These are phyloP conservation scores for Lutjanus erythropterus DNA, from an alignment of 2,113 vertebrate genomes.

Conservation along the genomic window DNA sequence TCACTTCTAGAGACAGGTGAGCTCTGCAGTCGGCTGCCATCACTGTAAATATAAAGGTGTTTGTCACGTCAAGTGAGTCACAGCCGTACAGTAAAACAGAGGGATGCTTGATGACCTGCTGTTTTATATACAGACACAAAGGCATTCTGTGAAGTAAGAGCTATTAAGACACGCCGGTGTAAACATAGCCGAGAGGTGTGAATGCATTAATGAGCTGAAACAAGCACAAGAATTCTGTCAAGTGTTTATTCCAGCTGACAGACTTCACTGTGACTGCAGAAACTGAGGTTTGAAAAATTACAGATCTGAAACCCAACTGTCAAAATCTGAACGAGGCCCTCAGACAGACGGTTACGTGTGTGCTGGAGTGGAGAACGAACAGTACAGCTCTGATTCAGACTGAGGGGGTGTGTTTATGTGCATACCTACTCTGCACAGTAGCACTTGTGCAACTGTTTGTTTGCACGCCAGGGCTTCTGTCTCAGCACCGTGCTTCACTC, in stretches of 20 bases:
- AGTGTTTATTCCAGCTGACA: neutral
- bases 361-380: slow-evolving; percentile 31
- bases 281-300: slow-evolving; percentile 4
- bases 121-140: slow-evolving; percentile 67
- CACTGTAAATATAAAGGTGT: slow-evolving; percentile 49
- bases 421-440: slow-evolving; percentile 31
- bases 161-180: slow-evolving; percentile 24
- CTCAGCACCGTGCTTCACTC: slow-evolving; percentile 9
- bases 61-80: slow-evolving; percentile 50
- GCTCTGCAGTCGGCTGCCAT: slow-evolving; percentile 36
- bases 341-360: slow-evolving; percentile 19
- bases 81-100: slow-evolving; percentile 39
- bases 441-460: slow-evolving; percentile 57
- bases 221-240: slow-evolving; percentile 13
- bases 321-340: slow-evolving; percentile 5
- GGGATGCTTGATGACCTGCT: slow-evolving; percentile 37
- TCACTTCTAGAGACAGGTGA: slow-evolving; percentile 55
- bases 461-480: slow-evolving; percentile 27
- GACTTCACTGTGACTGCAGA: neutral
- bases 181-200: slow-evolving; percentile 29
- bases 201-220: slow-evolving; percentile 49
- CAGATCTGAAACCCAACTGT: slow-evolving; percentile 1
- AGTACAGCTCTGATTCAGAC: slow-evolving; percentile 45
- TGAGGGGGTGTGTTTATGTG: slow-evolving; percentile 54
- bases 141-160: slow-evolving; percentile 29